Evolutionary conservation across 2,797 vertebrate genomes (phyloP), one percentile per base, ranked within the genome.

Genomic region (Poeciliopsis presidionis): DNA sequence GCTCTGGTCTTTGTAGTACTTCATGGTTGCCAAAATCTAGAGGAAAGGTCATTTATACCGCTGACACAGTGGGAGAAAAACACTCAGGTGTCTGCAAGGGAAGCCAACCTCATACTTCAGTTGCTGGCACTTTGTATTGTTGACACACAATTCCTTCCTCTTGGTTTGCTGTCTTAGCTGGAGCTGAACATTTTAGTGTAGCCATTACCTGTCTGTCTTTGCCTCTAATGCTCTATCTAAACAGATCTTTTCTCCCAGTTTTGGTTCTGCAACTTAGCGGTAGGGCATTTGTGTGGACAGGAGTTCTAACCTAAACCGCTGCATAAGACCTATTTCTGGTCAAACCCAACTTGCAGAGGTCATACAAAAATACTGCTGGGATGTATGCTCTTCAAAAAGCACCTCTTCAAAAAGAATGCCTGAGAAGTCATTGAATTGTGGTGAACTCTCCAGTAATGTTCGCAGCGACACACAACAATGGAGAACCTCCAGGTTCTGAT

Each of bases 21-120:
- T 89, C 71, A 74, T 81, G 84, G 80, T 82, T 90, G 91, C 89
- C 88, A 92, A 84, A 88, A 85, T 82, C 71, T 61, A 79, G 89
- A 80, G 80, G 80, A 92, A 93, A 90, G 90, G 92, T 92, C 90
- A 89, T 89, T 93, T 89, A 89, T 89, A 86, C 87, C 47, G 86
- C 80, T 76, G 80, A 84, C 82, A 86, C 84, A 81, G 83, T 74
- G 77, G 79, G 84, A 77, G 82, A 77, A 77, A 76, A 80, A 80
- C 80, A 78, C 78, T 77, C 85, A 86, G 86, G 86, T 91, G 89
- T 92, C 86, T 87, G 88, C 76, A 80, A 71, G 75, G 70, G 77
- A 88, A 83, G 74, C 80, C 59, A 70, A 61, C 76, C 80, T 86
- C 85, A 83, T 72, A 46, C 76, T 89, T 79, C 80, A 78, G 82